Conservation (phyloP, 2,797 vertebrate species). For the Eleutherodactylus coqui region DNA sequence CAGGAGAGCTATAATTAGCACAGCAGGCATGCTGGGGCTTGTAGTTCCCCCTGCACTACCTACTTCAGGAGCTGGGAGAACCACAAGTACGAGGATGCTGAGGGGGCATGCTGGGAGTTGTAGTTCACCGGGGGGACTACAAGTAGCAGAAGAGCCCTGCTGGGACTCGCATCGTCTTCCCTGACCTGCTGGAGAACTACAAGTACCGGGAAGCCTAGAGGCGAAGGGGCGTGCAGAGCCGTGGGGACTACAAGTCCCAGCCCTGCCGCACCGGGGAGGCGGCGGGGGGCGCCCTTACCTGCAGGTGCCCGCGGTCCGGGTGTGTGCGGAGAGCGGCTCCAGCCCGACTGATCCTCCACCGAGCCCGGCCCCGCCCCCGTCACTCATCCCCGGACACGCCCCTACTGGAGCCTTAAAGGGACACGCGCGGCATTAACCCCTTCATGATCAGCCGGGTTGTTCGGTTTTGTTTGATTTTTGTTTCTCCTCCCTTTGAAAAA, state of each 20-base stretch:
- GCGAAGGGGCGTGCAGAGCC: too few relatives aligned
- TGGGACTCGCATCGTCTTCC: too few relatives aligned
- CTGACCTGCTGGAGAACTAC: neutral
- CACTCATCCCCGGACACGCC: neutral
- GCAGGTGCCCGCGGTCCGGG: neutral
- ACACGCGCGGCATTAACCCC: neutral
- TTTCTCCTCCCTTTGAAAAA: too few relatives aligned
- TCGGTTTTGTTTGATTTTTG: too few relatives aligned
- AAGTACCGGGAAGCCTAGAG: neutral
- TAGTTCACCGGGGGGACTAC: neutral
- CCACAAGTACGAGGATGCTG: too few relatives aligned
- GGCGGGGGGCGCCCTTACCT: neutral
- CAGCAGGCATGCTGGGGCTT: neutral
- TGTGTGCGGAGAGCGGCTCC: slow-evolving; percentile 16
- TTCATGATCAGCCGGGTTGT: too few relatives aligned
- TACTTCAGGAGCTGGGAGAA: neutral
- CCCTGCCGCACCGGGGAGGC: too few relatives aligned
- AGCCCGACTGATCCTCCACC: slow-evolving; percentile 5
- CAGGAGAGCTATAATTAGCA: too few relatives aligned
- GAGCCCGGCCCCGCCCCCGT: neutral
- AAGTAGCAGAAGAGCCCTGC: too few relatives aligned
- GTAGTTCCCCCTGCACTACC: neutral
- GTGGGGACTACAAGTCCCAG: too few relatives aligned
- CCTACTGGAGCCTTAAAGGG: neutral
- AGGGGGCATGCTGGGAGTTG: neutral